Percentiles rank a stretch among this genome's conserved stretches.
Evolutionary conservation across 2,797 vertebrate genomes (phyloP).

Genomic region (Melanotaenia nigrans): DNA sequence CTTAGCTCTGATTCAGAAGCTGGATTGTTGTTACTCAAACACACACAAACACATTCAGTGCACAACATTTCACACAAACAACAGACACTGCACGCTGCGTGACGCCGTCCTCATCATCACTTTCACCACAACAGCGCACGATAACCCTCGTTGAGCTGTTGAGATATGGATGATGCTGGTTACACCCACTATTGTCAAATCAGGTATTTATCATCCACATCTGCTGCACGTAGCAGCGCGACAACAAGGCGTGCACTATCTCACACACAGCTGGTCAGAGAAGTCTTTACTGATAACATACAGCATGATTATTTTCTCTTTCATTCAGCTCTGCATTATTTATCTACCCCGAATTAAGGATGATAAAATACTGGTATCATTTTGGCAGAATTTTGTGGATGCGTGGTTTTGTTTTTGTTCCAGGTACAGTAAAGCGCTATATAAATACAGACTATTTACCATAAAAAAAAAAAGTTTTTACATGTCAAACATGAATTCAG

Average conservation of each 20-base stretch:
- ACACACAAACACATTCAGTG: constrained; percentile 19
- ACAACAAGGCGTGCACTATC: constrained; percentile 33
- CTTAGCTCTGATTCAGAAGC: constrained; percentile 54
- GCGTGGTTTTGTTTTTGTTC: too few species aligned
- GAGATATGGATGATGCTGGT: constrained; percentile 63
- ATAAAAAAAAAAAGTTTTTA: too few species aligned
- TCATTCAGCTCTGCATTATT: neutral
- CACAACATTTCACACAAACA: constrained; percentile 1
- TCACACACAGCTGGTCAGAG: neutral
- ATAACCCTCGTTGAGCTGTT: constrained; percentile 70
- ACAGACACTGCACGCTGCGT: neutral
- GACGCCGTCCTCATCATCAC: constrained; percentile 36
- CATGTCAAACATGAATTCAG: too few species aligned
- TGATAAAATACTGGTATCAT: too few species aligned
- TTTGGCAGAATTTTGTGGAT: too few species aligned
- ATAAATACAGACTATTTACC: too few species aligned
- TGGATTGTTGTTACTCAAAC: constrained; percentile 45
- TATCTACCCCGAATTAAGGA: neutral
- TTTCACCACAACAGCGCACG: constrained; percentile 48
- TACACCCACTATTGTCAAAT: constrained; percentile 63
- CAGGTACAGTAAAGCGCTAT: too few species aligned
- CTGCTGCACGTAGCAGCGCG: constrained; percentile 23
- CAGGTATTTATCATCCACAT: constrained; percentile 52
- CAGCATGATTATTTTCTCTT: too few species aligned
- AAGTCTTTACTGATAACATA: too few species aligned